These are phyloP conservation scores for Pipistrellus pipistrellus DNA, from an alignment of 2,797 vertebrate genomes.

Conservation along the genomic window DNA sequence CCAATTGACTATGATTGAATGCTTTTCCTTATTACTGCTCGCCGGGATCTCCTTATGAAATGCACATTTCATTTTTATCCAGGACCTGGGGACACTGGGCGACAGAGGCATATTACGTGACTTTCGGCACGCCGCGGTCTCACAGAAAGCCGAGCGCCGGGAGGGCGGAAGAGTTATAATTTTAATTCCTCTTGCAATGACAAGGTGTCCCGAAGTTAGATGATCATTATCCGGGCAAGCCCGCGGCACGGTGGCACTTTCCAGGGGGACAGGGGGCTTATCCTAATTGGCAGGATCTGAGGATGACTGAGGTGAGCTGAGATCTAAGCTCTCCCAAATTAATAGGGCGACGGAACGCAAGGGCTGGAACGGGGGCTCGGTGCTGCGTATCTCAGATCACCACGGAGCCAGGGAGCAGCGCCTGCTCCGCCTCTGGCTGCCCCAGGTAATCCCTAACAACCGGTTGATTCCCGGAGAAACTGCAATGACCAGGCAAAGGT, in stretches of 20 bases:
- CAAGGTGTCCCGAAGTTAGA: slow-evolving; percentile 74
- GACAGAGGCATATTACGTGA: slow-evolving; percentile 76
- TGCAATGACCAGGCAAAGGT: slow-evolving; percentile 29
- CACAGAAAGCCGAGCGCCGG: slow-evolving; percentile 46
- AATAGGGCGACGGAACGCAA: slow-evolving; percentile 60
- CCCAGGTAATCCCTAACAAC: slow-evolving; percentile 18
- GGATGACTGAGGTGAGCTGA: slow-evolving; percentile 59
- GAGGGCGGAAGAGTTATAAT: slow-evolving; percentile 80
- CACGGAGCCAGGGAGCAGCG: slow-evolving; percentile 25
- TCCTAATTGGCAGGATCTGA: slow-evolving; percentile 75
- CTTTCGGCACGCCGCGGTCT: slow-evolving; percentile 24
- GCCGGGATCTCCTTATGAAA: slow-evolving; percentile 80
- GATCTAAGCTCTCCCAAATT: slow-evolving; percentile 67
- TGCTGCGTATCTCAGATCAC: slow-evolving; percentile 32
- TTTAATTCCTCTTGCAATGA: slow-evolving; percentile 82
- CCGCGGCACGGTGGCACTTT: slow-evolving; percentile 34
- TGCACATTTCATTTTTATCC: slow-evolving; percentile 83
- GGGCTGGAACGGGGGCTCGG: slow-evolving; percentile 12
- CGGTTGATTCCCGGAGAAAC: slow-evolving; percentile 61
- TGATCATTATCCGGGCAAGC: slow-evolving; percentile 71
- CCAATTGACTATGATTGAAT: slow-evolving; percentile 80
- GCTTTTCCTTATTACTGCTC: slow-evolving; percentile 75
- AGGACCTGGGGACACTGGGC: slow-evolving; percentile 71
- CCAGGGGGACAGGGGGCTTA: slow-evolving; percentile 45
- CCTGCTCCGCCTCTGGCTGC: neutral